phyloP scores from a whole-genome alignment of 2,113 vertebrate genomes.

The Mesitornis unicolor region DNA sequence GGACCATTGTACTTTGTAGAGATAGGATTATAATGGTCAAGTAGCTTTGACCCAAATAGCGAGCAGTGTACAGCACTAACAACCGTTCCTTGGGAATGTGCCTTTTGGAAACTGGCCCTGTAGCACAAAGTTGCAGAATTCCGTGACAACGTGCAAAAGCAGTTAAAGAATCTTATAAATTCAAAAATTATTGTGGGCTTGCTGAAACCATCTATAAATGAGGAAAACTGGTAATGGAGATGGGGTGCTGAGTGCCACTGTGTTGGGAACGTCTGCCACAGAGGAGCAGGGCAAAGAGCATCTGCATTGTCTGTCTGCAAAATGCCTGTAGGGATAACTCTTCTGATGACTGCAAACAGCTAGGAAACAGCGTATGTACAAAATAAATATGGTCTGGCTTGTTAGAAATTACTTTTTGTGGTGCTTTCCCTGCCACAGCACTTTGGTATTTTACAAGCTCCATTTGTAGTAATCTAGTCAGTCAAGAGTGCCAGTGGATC shows the following conservation, averaged over 20 bases:
- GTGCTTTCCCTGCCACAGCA: neutral
- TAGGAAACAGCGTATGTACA: rapidly evolving
- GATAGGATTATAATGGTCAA: neutral
- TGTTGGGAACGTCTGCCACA: rapidly evolving
- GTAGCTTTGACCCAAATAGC: neutral
- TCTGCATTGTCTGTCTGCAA: neutral
- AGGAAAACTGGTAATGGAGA: neutral
- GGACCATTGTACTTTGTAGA: neutral
- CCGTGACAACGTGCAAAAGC: rapidly evolving
- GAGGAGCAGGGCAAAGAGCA: neutral
- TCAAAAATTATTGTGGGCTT: neutral
- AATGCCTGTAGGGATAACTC: neutral
- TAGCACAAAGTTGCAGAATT: neutral
- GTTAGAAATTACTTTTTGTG: neutral
- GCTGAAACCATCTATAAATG: neutral
- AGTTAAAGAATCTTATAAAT: neutral
- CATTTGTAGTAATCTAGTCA: neutral
- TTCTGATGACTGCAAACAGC: neutral
- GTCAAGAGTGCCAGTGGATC: neutral
- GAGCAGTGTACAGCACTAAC: neutral
- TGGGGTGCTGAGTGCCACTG: neutral
- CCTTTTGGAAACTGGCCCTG: neutral
- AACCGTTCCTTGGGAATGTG: neutral
- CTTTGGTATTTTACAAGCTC: neutral
- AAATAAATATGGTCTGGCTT: neutral